A percentile compares a stretch with the other conserved stretches of the same genome.
These are phyloP conservation scores for Actenoides hombroni DNA, from an alignment of 2,113 vertebrate species.

Conservation along the genomic window DNA sequence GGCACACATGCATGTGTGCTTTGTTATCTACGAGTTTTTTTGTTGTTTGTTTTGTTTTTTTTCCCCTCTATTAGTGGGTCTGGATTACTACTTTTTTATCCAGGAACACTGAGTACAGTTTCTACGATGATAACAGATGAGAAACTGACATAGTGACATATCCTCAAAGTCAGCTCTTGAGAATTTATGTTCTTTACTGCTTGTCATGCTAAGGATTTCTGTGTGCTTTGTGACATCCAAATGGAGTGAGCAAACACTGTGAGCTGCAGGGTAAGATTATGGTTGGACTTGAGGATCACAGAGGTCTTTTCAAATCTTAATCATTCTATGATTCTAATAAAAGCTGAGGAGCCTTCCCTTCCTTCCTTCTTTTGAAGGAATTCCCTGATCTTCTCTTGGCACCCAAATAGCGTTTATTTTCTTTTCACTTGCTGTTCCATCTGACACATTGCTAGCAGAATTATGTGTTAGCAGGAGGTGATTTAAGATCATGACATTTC, in stretches of 20 bases:
- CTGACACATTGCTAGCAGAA: not conserved
- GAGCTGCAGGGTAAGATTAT: not conserved
- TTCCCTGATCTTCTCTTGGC: not conserved
- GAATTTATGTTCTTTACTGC: not conserved
- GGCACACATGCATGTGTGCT: not conserved
- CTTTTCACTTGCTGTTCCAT: not conserved
- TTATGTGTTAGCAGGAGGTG: not conserved
- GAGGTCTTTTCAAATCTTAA: no score
- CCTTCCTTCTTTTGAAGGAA: not conserved
- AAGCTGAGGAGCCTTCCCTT: not conserved
- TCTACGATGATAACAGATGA: not conserved
- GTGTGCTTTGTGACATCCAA: not conserved
- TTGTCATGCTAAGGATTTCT: not conserved
- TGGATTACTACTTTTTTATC: not conserved
- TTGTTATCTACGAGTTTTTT: not conserved
- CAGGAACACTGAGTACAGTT: not conserved
- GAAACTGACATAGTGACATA: not conserved
- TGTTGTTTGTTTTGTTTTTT: not conserved
- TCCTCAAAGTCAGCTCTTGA: not conserved
- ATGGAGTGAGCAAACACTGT: not conserved
- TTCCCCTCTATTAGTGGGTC: not conserved
- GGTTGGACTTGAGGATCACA: no score
- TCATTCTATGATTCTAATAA: not conserved
- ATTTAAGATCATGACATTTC: not conserved
- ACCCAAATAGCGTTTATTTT: not conserved